Evolutionary conservation across 2,797 vertebrate genomes (phyloP).

Genomic region (Sebastes hubbsi): DNA sequence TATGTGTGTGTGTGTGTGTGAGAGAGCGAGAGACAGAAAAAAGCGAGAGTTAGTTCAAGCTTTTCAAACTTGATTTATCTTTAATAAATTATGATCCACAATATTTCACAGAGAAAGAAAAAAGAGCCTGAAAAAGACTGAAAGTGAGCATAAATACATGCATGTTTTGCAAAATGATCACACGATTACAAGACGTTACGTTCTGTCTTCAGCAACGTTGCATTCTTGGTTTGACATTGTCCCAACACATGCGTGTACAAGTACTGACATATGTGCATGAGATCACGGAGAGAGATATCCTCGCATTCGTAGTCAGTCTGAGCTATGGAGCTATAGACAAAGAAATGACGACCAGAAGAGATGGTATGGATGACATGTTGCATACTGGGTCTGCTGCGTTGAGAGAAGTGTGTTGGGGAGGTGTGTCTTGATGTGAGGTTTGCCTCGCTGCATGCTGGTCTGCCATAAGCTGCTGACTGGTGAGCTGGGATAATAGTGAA

Average conservation of each 20-base stretch:
- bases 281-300: not conserved
- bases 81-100: not conserved
- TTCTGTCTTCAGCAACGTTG: not conserved
- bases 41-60: not conserved
- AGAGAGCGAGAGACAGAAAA: not conserved
- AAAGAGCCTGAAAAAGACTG: not conserved
- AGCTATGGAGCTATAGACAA: not conserved
- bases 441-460: slow-evolving; percentile 7
- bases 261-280: not conserved
- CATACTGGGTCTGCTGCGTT: not conserved
- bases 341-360: not conserved
- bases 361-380: slow-evolving; percentile 16
- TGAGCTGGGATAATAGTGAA: slow-evolving; percentile 34
- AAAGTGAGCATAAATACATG: not conserved
- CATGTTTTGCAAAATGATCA: not conserved
- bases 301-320: not conserved
- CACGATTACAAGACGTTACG: not conserved
- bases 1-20: accelerated
- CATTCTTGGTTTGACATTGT: not conserved
- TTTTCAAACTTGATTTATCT: not conserved
- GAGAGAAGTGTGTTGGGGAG: slow-evolving; percentile 25
- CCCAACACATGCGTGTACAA: not conserved
- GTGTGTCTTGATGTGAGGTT: slow-evolving; percentile 45
- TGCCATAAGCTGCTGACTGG: slow-evolving; percentile 43
- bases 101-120: no score